These are phyloP conservation scores for Pseudochromis fuscus DNA, from an alignment of 2,797 vertebrate genomes.

Conservation along the genomic window DNA sequence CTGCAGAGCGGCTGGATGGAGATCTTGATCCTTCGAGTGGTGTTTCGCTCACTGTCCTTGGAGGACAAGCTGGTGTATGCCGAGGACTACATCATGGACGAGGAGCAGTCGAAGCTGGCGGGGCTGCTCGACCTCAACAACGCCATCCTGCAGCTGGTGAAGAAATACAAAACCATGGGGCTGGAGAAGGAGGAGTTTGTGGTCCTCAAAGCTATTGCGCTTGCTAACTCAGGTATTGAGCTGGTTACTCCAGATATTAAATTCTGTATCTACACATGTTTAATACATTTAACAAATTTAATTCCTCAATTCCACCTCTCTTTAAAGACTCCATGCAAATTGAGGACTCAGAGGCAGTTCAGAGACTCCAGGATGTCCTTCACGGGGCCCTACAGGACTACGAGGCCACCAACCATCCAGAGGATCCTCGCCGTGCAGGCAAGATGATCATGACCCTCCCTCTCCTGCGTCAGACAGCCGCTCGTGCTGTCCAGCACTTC, in stretches of 20 bases:
- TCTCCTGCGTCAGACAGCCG: constrained; percentile 94
- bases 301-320: neutral
- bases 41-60: constrained; percentile 93
- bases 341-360: constrained; percentile 94
- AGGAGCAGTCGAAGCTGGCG: constrained; percentile 95
- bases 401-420: constrained; percentile 89
- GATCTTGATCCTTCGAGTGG: constrained; percentile 96
- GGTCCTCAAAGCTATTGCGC: constrained; percentile 97
- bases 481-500: constrained; percentile 97
- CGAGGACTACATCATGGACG: constrained; percentile 98
- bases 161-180: constrained; percentile 95
- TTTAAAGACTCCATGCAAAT: constrained; percentile 96
- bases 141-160: constrained; percentile 97
- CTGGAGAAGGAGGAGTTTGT: constrained; percentile 98
- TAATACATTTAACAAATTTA: no score
- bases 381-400: constrained; percentile 96
- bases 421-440: constrained; percentile 93
- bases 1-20: constrained; percentile 99
- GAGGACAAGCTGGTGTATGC: constrained; percentile 97
- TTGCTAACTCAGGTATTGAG: constrained; percentile 95
- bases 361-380: constrained; percentile 96
- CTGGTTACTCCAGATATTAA: constrained; percentile 10
- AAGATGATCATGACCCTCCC: constrained; percentile 99
- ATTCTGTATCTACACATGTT: neutral
- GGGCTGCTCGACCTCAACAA: constrained; percentile 97